Conservation (phyloP, 2,888 invertebrate genomes). For the Hylaea fasciaria region DNA sequence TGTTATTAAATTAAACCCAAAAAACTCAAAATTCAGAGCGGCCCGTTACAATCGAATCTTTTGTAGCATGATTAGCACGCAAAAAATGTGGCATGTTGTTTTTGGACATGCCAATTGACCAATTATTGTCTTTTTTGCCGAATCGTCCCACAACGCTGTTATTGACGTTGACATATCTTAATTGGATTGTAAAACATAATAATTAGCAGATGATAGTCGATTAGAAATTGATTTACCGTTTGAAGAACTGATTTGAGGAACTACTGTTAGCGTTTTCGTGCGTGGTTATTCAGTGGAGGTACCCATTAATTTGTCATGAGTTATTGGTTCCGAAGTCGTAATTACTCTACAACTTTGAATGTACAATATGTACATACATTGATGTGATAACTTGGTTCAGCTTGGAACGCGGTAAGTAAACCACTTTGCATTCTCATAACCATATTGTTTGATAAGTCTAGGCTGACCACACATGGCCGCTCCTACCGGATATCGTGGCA, state of each 20-base stretch:
- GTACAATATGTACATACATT: too few species aligned
- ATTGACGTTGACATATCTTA: conserved; percentile 68
- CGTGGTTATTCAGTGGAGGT: not conserved
- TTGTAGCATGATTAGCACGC: conserved; percentile 42
- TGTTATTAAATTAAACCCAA: too few species aligned
- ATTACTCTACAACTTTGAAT: too few species aligned
- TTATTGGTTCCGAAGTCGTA: not conserved
- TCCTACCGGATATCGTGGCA: too few species aligned
- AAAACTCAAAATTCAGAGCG: conserved; percentile 38
- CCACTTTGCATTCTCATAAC: too few species aligned
- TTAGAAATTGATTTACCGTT: conserved; percentile 48
- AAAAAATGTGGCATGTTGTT: conserved; percentile 53
- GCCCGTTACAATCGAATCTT: conserved; percentile 48
- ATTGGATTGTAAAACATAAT: conserved; percentile 71
- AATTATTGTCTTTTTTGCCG: conserved; percentile 44
- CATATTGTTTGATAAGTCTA: too few species aligned
- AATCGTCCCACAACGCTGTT: conserved; percentile 58
- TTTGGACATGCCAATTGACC: conserved; percentile 48
- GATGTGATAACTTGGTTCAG: too few species aligned
- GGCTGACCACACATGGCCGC: too few species aligned
- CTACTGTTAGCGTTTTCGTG: conserved; percentile 27
- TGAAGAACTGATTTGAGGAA: conserved; percentile 18
- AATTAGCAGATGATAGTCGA: conserved; percentile 59
- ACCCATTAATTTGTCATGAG: not conserved
- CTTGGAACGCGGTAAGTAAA: too few species aligned